phyloP scores from a whole-genome alignment of 53 echinoderm and acorn worm genomes.

The Arbacia lixula region DNA sequence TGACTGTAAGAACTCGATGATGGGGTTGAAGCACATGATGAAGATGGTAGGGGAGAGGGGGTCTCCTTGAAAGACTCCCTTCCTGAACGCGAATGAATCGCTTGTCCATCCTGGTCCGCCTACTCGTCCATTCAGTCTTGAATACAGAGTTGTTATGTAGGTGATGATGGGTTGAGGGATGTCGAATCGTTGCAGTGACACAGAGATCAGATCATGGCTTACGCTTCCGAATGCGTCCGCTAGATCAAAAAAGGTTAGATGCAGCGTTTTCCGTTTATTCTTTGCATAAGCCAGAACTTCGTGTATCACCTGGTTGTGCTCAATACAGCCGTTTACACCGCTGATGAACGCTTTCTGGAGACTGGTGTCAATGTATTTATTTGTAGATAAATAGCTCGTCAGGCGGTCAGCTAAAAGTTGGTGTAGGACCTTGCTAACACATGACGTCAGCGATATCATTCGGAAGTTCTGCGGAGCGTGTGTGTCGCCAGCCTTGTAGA shows the following conservation, averaged over 20 bases:
- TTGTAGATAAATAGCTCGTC: constrained; percentile 6
- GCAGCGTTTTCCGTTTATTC: not conserved
- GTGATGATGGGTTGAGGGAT: not conserved
- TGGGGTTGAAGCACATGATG: constrained; percentile 53
- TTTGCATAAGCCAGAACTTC: constrained; percentile 13
- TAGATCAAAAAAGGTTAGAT: constrained; percentile 33
- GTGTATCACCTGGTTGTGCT: constrained; percentile 51
- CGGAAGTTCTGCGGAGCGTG: constrained; percentile 37
- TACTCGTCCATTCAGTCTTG: constrained; percentile 8
- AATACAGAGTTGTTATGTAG: constrained; percentile 1
- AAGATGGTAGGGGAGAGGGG: constrained; percentile 50
- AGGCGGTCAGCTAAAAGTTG: constrained; percentile 44
- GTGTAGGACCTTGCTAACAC: constrained; percentile 48
- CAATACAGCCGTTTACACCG: constrained; percentile 38
- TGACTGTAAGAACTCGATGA: constrained; percentile 25
- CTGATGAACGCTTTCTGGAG: constrained; percentile 62
- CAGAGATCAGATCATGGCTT: constrained; percentile 14
- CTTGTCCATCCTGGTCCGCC: not conserved
- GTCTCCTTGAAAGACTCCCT: constrained; percentile 55
- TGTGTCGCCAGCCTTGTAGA: constrained; percentile 45
- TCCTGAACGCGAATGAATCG: not conserved
- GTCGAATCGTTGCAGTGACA: constrained; percentile 1
- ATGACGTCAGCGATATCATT: constrained; percentile 52
- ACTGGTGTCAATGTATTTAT: constrained; percentile 34
- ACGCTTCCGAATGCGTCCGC: constrained; percentile 51